Base-by-base conservation (phyloP, 2,113 vertebrate species). In the Chaenogobius annularis region DNA sequence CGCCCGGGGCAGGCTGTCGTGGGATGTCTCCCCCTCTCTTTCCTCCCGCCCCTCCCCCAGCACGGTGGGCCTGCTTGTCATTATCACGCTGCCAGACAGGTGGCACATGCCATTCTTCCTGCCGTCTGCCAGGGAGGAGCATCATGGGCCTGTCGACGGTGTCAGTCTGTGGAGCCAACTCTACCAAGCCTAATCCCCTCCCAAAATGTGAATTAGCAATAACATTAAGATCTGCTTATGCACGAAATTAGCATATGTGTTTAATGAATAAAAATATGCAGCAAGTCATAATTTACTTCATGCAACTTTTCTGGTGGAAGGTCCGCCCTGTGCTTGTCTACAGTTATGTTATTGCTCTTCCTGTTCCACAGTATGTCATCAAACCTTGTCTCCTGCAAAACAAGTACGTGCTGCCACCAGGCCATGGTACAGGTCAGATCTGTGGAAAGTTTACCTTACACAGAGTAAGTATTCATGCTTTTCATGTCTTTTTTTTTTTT, bases 151-250 rank as follows among this genome's bases (percentile, higher is more conserved):
- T 94, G 68, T 87, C 86, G 59, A 74, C 92, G 1, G 74, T 44
- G 61, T 99, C 98, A 40, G 83, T 98, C 96, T 89, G 74, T 89
- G 66, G 96, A 96, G 13, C 85, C 90, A 3, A 98, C 90, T 0
- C 11, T 10, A 10, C 96, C 96, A 10, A 98, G 91, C 74, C 83
- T 48, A 0, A 92, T 89, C 1, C 94, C 95, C 13, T 54, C 73
- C 0, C 55, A 12, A 22, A 56, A 56, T 56, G 10, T 23, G 10
- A 56, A 56, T 56, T 22, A 56, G 20, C 11, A 11, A 23, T 22
- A 26, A 23, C 22, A 26, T 56, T 19, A 52, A n/a, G 17, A n/a
- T 5, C 14, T 52, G 7, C 19, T 4, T 50, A n/a, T n/a, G 17
- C 47, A 48, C 47, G 17, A 2, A 48, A 15, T 6, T 44, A 44